phyloP scores from a whole-genome alignment of 2,888 invertebrate species.

The Pherbina coryleti region DNA sequence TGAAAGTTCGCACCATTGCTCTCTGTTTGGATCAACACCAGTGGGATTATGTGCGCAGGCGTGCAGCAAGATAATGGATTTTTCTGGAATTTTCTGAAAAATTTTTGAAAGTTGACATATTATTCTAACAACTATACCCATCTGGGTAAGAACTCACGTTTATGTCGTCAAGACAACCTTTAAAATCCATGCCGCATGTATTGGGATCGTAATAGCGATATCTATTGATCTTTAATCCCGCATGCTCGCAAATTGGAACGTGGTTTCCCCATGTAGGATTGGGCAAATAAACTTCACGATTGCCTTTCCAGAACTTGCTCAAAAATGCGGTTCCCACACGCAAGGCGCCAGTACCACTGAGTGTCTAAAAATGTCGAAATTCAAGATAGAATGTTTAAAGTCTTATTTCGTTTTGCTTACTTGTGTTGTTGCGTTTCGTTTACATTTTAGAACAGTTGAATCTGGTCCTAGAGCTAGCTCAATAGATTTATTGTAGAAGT shows the following conservation, averaged over 20 bases:
- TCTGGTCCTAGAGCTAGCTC: conserved; percentile 89
- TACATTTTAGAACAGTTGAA: conserved; percentile 77
- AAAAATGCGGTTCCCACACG: conserved; percentile 92
- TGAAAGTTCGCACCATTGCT: conserved; percentile 93
- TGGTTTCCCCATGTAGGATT: conserved; percentile 99
- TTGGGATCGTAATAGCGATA: conserved; percentile 95
- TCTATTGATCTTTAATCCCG: conserved; percentile 85
- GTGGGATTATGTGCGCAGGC: conserved; percentile 99
- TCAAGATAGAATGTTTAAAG: background rate
- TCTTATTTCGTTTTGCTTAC: conserved; percentile 56
- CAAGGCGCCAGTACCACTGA: conserved; percentile 98
- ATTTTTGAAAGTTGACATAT: conserved; percentile 6
- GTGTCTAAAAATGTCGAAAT: conserved; percentile 72
- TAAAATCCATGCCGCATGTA: conserved; percentile 93
- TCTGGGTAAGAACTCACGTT: conserved; percentile 73
- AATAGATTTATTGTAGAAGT: conserved; percentile 87
- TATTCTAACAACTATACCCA: background rate
- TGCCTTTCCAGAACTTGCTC: conserved; percentile 81
- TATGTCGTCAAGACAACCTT: conserved; percentile 91
- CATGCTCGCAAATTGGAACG: conserved; percentile 90
- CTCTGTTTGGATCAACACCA: conserved; percentile 88
- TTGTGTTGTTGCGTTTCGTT: conserved; percentile 81
- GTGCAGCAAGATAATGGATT: conserved; percentile 90
- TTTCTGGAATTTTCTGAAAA: conserved; percentile 90
- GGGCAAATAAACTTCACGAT: conserved; percentile 89